These are phyloP conservation scores for Hoplostethus atlanticus DNA, from an alignment of 2,797 vertebrate species.

Conservation along the genomic window DNA sequence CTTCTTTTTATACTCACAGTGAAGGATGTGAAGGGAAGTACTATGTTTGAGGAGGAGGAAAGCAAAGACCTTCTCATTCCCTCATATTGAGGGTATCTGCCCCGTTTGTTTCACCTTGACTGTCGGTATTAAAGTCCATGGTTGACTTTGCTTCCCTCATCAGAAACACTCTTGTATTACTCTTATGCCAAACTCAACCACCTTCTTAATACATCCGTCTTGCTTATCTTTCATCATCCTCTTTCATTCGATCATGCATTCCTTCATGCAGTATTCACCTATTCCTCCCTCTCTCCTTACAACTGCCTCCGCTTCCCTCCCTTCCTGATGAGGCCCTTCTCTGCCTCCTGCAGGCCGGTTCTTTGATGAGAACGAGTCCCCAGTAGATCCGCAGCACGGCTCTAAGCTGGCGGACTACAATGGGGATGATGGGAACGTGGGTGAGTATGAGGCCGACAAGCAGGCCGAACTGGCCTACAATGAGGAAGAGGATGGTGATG, in stretches of 20 bases:
- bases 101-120: conserved; percentile 34
- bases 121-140: conserved; percentile 15
- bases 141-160: conserved; percentile 26
- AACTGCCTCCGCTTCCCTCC: conserved; percentile 75
- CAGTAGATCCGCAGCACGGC: conserved; percentile 98
- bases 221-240: conserved; percentile 33
- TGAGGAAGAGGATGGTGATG: conserved; percentile 99
- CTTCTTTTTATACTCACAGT: conserved; percentile 26
- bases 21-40: too few relatives aligned
- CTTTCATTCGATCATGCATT: conserved; percentile 12
- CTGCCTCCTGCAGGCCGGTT: conserved; percentile 98
- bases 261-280: conserved; percentile 36
- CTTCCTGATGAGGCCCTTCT: conserved; percentile 88
- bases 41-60: too few relatives aligned
- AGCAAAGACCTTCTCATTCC: neutral
- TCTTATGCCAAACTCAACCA: conserved; percentile 19
- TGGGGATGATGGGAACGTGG: conserved; percentile 99
- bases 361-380: conserved; percentile 99
- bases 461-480: conserved; percentile 99
- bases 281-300: conserved; percentile 52
- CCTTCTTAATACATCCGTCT: conserved; percentile 14
- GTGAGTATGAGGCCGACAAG: conserved; percentile 99
- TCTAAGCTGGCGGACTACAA: conserved; percentile 99
- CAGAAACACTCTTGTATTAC: conserved; percentile 15
- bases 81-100: neutral